Evolutionary conservation across 37 sponge, comb jelly and placozoan species (phyloP), one percentile per base, ranked within the genome.

Genomic region (Ephydatia muelleri): DNA sequence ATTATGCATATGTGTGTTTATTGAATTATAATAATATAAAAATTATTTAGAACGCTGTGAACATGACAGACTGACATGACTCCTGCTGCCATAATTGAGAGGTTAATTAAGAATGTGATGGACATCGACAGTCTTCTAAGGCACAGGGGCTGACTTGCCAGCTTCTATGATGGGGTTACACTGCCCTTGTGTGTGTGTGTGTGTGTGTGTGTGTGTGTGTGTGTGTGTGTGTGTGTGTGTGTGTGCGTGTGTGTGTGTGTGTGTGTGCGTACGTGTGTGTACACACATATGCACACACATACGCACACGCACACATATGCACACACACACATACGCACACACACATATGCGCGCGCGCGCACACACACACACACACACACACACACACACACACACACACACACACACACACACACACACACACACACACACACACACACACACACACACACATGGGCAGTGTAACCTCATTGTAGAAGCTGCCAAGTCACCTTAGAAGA

Each of bases 331-430:
- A 70, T 32, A 70, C 72, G 30, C 72, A 70, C 72, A 70, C 21
- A 70, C 72, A 70, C 43, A 38, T 28, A 38, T 38, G 13, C 43
- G 26, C 67, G 47, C 77, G 47, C 77, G 47, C 77, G 26, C 77
- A 77, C 77, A 38, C 77, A 77, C 77, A 77, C 76, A 75, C 76
- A 75, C 76, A 75, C 76, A 75, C 76, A 75, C 76, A 75, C 76
- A 75, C 38, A 75, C 73, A 75, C 76, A 75, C 76, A 75, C 76
- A 75, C 76, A 75, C 76, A 75, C 76, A 75, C 76, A 75, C 76
- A 75, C 76, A 75, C 72, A 70, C 72, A 75, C 37, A 75, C 76
- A 75, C 12, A 40, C 57, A 78, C 65, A 49, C 65, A 78, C 79
- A 78, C 79, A 78, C 65, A 49, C 57, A 78, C 79, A 40, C 65